phyloP scores from a whole-genome alignment of 1,140 invertebrate genomes.

The Rhagoletis pomonella region DNA sequence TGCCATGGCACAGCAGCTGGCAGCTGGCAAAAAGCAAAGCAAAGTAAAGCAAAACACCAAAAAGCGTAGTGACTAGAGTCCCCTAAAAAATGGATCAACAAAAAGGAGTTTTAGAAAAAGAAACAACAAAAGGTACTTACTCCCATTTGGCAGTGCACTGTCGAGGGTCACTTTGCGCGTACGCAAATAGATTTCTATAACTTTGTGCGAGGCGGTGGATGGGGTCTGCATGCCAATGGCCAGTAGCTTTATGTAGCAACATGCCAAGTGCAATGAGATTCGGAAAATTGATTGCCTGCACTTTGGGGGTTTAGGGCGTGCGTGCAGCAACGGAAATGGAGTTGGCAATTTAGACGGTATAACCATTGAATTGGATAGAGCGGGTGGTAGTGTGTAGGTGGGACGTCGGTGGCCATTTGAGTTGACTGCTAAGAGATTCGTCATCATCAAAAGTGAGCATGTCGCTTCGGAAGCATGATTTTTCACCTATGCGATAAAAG shows the following conservation, averaged over 20 bases:
- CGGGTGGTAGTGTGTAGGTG: neutral
- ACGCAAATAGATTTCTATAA: constrained; percentile 44
- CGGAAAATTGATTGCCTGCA: constrained; percentile 43
- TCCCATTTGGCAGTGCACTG: neutral
- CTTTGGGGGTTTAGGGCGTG: neutral
- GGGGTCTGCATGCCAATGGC: neutral
- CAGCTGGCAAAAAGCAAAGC: neutral
- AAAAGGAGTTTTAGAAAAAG: neutral
- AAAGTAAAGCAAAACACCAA: constrained; percentile 29
- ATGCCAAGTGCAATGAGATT: constrained; percentile 42
- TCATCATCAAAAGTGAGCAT: constrained; percentile 1
- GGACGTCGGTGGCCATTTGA: neutral
- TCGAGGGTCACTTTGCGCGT: constrained; percentile 12
- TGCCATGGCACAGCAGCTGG: neutral
- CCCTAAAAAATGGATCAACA: neutral
- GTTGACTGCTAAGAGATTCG: neutral
- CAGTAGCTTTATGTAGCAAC: constrained; percentile 11
- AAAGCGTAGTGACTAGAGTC: neutral
- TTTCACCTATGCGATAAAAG: neutral
- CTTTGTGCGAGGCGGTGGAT: neutral
- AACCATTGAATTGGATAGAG: neutral
- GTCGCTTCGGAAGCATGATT: neutral
- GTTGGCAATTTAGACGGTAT: neutral
- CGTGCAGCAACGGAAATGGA: neutral
- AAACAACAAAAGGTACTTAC: neutral